These are phyloP conservation scores for Myotis davidii DNA, from an alignment of 2,113 vertebrate species.

Conservation along the genomic window DNA sequence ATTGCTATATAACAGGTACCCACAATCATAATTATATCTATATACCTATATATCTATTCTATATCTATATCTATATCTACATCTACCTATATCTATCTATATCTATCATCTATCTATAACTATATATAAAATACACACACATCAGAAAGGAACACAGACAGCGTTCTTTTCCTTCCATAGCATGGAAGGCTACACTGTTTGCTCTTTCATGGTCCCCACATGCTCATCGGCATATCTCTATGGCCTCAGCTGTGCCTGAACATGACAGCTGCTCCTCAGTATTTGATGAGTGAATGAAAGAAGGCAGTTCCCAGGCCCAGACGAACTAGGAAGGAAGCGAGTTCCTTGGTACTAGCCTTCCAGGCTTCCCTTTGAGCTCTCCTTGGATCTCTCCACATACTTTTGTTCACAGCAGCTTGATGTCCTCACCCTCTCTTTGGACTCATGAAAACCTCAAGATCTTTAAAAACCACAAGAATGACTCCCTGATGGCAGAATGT, in stretches of 20 bases:
- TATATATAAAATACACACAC: too few relatives aligned
- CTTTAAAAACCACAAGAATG: background rate
- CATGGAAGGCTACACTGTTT: rapidly evolving
- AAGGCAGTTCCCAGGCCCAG: background rate
- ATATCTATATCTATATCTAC: too few relatives aligned
- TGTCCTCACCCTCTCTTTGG: background rate
- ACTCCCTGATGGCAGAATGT: background rate
- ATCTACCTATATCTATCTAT: too few relatives aligned
- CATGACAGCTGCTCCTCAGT: background rate
- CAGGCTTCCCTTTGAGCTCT: background rate
- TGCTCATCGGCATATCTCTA: too few relatives aligned
- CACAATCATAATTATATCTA: too few relatives aligned
- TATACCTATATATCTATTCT: too few relatives aligned
- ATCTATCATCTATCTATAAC: too few relatives aligned
- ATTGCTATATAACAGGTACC: background rate
- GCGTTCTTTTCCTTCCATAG: too few relatives aligned
- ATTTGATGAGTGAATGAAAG: background rate
- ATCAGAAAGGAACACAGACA: too few relatives aligned
- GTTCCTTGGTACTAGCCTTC: background rate
- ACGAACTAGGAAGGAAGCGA: background rate
- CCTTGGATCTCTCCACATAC: background rate
- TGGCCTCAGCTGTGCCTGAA: background rate
- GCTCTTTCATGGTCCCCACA: background rate
- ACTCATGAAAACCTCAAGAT: background rate
- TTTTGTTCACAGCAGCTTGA: background rate